Conservation (phyloP, 2,888 invertebrate species). For the Amiota mariae region DNA sequence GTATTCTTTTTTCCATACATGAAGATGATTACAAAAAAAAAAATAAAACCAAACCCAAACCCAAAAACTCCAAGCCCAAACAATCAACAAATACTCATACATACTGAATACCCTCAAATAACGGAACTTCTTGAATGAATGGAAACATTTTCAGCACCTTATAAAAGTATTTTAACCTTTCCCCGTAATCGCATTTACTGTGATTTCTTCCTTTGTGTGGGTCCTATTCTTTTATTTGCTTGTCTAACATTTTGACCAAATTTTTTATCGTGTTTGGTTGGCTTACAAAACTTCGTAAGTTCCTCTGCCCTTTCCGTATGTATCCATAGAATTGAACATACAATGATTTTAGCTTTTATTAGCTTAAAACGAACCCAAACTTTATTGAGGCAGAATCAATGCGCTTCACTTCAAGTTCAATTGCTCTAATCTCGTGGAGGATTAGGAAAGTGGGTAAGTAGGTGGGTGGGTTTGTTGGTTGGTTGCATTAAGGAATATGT, state of each 20-base stretch:
- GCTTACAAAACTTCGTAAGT: too few relatives aligned
- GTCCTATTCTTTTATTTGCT: background rate
- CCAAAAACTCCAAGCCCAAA: slow-evolving; percentile 35
- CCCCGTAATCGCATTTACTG: background rate
- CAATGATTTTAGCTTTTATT: slow-evolving; percentile 67
- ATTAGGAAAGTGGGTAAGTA: too few relatives aligned
- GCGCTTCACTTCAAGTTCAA: slow-evolving; percentile 54
- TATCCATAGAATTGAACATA: slow-evolving; percentile 12
- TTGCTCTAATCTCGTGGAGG: slow-evolving; percentile 56
- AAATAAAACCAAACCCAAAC: slow-evolving; percentile 44
- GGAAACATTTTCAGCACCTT: slow-evolving; percentile 55
- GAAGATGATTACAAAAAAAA: slow-evolving; percentile 18
- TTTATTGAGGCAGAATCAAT: slow-evolving; percentile 40
- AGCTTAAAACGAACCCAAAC: slow-evolving; percentile 44
- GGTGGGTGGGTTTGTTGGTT: too few relatives aligned
- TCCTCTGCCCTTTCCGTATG: too few relatives aligned
- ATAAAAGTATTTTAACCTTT: slow-evolving; percentile 66
- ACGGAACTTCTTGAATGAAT: slow-evolving; percentile 57
- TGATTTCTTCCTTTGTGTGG: background rate
- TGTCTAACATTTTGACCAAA: slow-evolving; percentile 52
- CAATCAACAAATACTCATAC: slow-evolving; percentile 49
- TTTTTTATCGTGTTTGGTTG: slow-evolving; percentile 49
- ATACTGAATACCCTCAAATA: slow-evolving; percentile 58
- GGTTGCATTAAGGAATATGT: too few relatives aligned
- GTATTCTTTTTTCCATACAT: too few relatives aligned